Base-by-base conservation (phyloP, 2,797 vertebrate species). In the Cyclopterus lumpus region DNA sequence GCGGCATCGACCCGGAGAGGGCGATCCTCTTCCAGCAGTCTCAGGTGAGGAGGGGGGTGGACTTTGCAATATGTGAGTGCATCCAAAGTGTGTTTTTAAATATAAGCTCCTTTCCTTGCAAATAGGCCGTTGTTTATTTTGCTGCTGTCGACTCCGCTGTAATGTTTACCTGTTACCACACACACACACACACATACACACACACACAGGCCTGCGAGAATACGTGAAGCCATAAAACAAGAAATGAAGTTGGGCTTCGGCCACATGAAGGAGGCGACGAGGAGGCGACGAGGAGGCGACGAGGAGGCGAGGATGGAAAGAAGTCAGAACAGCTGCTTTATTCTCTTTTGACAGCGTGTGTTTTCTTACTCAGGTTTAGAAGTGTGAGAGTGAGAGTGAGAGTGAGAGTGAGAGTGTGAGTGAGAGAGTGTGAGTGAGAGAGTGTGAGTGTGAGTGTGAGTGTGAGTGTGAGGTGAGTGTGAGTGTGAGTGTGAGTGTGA, bases 11-110 rank as follows among this genome's bases (percentile, higher is more conserved):
- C 90, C 97, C 97, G 0, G 90, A 95, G 70, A 96, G 91, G 67
- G 95, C 95, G 3, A 79, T 97, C 40, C 95, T 99, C 48, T 99
- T 99, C 86, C 97, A 96, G 36, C 98, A 99, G 75, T 99, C 98
- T 0, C 96, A 96, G 96, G 98, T 99, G 72, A 14, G 18, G n/a
- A n/a, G n/a, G n/a, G n/a, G n/a, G n/a, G n/a, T n/a, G n/a, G n/a
- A n/a, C n/a, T n/a, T n/a, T n/a, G 38, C 40, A 16, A 15, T 6
- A 15, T 15, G 8, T 8, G 42, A 46, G 16, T 8, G 6, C 7
- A 44, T 42, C 40, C 15, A 7, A 7, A 8, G 16, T 46, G 44
- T 42, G 36, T n/a, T 38, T n/a, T n/a, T n/a, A 8, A 40, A 40
- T 40, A 40, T 12, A 4, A 15, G 14, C 40, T 15, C 14, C 40